Evolutionary conservation across 1,140 invertebrate species (phyloP).

Genomic region (Latrodectus geometricus): DNA sequence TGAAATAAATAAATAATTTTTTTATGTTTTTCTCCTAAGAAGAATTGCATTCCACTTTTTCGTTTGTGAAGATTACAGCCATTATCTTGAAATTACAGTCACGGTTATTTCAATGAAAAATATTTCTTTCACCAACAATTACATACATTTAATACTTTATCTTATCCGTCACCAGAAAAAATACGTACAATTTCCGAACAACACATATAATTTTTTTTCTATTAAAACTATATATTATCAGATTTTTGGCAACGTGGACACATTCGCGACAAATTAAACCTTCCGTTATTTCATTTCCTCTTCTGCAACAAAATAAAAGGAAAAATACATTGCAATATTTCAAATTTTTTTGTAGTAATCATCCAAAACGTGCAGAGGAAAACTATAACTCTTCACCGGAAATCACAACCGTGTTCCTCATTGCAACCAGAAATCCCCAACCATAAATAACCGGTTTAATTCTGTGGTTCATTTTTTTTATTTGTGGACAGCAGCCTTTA

Average conservation of each 20-base stretch:
- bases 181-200: no score
- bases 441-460: conserved; percentile 13
- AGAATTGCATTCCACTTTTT: no score
- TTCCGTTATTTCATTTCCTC: background rate
- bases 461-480: background rate
- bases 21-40: no score
- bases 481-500: background rate
- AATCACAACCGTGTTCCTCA: background rate
- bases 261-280: background rate
- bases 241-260: background rate
- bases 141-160: no score
- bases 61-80: no score
- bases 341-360: background rate
- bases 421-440: background rate
- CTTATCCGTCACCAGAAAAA: no score
- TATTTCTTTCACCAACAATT: no score
- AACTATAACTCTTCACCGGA: background rate
- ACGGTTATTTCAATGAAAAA: no score
- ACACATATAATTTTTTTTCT: no score
- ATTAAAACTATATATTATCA: background rate
- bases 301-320: background rate
- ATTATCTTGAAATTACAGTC: no score
- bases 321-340: background rate
- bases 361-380: background rate
- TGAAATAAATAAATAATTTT: no score